A percentile compares a stretch with the other conserved stretches of the same genome.
Conservation (phyloP, 2,113 vertebrate species). For the Myotis lucifugus region DNA sequence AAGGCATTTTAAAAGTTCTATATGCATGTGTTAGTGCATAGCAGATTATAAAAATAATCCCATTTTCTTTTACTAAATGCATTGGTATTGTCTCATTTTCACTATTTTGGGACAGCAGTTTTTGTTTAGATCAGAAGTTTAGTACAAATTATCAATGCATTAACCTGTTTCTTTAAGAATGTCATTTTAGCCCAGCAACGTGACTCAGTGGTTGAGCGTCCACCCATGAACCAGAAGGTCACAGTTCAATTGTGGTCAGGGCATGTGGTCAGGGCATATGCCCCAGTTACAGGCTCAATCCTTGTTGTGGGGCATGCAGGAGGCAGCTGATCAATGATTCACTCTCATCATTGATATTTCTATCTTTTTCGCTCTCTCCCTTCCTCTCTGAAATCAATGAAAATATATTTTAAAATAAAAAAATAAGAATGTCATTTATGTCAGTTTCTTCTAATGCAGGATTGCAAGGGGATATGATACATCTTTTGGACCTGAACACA, state of each 20-base stretch:
- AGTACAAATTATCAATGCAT: neutral
- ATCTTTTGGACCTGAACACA: neutral
- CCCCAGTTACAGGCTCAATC: too few relatives aligned
- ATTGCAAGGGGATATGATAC: neutral
- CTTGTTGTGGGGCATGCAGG: too few relatives aligned
- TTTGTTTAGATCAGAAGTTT: neutral
- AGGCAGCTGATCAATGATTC: too few relatives aligned
- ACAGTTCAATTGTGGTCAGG: too few relatives aligned
- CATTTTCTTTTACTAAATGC: neutral
- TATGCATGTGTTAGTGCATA: neutral
- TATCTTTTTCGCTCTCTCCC: too few relatives aligned
- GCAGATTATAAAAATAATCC: neutral
- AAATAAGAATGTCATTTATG: neutral
- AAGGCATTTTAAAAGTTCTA: neutral
- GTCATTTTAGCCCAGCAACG: neutral
- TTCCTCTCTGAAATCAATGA: too few relatives aligned
- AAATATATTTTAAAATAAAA: too few relatives aligned
- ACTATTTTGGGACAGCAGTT: neutral
- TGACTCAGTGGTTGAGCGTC: too few relatives aligned
- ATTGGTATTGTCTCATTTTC: neutral
- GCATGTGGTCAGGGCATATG: too few relatives aligned
- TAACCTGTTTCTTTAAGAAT: conserved; percentile 30
- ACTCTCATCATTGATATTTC: too few relatives aligned
- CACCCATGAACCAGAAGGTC: too few relatives aligned
- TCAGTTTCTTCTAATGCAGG: neutral